phyloP scores from a whole-genome alignment of 2,888 invertebrate genomes.

The Agonopterix subpropinquella region DNA sequence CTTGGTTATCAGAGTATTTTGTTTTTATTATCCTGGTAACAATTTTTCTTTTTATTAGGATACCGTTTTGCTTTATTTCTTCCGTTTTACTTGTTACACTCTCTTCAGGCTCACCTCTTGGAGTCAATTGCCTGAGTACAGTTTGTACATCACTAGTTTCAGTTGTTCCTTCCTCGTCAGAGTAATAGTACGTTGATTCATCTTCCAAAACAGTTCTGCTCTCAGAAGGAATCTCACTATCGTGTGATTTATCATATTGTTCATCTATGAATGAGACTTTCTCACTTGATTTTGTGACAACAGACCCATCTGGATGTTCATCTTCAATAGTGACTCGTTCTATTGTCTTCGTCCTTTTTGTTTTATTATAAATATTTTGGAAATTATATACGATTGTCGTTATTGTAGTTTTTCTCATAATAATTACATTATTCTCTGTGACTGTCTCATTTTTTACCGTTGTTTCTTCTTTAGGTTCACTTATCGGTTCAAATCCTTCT shows the following conservation, averaged over 20 bases:
- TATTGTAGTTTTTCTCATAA: slow-evolving; percentile 45
- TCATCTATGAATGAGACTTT: slow-evolving; percentile 9
- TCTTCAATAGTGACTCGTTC: slow-evolving; percentile 50
- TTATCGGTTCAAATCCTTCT: slow-evolving; percentile 17
- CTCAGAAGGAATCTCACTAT: neutral
- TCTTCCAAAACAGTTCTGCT: neutral
- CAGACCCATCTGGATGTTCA: slow-evolving; percentile 52
- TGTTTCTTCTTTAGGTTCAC: slow-evolving; percentile 16
- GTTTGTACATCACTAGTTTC: slow-evolving; percentile 24
- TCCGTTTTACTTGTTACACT: slow-evolving; percentile 27
- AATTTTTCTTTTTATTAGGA: slow-evolving; percentile 37
- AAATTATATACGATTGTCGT: slow-evolving; percentile 51
- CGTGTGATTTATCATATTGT: slow-evolving; percentile 9
- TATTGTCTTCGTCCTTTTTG: slow-evolving; percentile 53
- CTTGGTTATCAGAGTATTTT: slow-evolving; percentile 35
- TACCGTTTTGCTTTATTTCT: slow-evolving; percentile 34
- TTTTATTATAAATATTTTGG: slow-evolving; percentile 32
- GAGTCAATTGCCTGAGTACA: slow-evolving; percentile 26
- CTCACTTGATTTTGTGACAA: slow-evolving; percentile 22
- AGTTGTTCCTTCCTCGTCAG: slow-evolving; percentile 9
- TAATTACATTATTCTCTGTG: slow-evolving; percentile 4
- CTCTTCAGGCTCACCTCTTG: slow-evolving; percentile 32
- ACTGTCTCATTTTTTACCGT: slow-evolving; percentile 12
- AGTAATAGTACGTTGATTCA: slow-evolving; percentile 4
- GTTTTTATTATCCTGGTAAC: slow-evolving; percentile 42